Conservation (phyloP, 2,888 invertebrate genomes). For the Nomada ruficornis region DNA sequence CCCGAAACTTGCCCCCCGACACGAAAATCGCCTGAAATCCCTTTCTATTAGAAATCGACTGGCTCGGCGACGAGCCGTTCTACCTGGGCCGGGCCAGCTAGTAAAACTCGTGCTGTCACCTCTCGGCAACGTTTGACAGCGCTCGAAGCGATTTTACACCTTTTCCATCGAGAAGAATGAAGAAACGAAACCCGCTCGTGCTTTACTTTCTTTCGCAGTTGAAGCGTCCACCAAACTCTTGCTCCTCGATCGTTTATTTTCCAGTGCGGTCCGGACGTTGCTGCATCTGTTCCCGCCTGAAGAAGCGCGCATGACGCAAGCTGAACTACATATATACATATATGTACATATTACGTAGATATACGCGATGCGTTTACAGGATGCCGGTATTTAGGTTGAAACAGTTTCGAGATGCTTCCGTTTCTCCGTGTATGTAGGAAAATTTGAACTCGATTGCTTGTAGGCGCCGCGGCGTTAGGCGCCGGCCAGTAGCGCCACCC, state of each 20-base stretch:
- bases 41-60: slow-evolving; percentile 17
- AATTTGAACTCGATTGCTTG: neutral
- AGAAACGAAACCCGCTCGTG: neutral
- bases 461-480: too few species aligned
- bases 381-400: too few species aligned
- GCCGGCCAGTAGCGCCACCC: slow-evolving; percentile 60
- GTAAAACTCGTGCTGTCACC: slow-evolving; percentile 58
- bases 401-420: too few species aligned
- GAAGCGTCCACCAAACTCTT: too few species aligned
- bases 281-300: too few species aligned
- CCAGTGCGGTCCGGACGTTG: too few species aligned
- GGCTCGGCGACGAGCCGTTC: neutral
- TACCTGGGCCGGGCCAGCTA: neutral
- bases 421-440: neutral
- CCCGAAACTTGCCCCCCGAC: neutral
- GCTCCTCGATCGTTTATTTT: too few species aligned
- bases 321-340: too few species aligned
- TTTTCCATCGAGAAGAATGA: neutral
- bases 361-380: too few species aligned
- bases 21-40: neutral
- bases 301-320: too few species aligned
- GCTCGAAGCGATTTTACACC: slow-evolving; percentile 6
- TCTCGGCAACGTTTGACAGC: slow-evolving; percentile 34
- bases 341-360: too few species aligned
- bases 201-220: neutral